Evolutionary conservation across 92 coral and sea anemone species (phyloP), one percentile per base, ranked within the genome.

Genomic region (Zoanthus sansibaricus): DNA sequence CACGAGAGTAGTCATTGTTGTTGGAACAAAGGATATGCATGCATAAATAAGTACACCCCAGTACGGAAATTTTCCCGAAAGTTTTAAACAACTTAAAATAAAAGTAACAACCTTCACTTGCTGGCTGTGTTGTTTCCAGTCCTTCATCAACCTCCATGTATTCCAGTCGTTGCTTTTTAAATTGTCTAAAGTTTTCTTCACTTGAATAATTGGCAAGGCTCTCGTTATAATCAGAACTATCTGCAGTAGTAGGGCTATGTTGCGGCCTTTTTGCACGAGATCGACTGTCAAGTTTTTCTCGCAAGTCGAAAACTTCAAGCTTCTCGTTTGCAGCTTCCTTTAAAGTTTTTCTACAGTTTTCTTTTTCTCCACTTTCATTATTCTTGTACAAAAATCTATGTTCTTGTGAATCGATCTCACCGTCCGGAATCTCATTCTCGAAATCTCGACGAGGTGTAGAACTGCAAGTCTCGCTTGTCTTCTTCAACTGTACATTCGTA

Each of bases 91-190:
- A 15, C 4, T 46, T 11, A 31, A 49, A 11, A 58, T 77, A 42
- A 75, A 4, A 0, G 33, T 31, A 71, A 66, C 12, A 45, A 80
- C 61, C 61, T 80, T 78, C 31, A 13, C 71, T 15, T 37, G 48
- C 47, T 58, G 21, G 83, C 71, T 14, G 51, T n/a, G 56, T 48
- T 4, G 56, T n/a, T 45, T 67, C 48, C 66, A 70, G 14, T 13
- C 46, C 75, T 44, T 46, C 73, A 18, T 80, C 75, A 11, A 66
- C 58, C 51, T 80, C 85, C 85, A 80, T 80, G 42, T 12, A 13
- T 31, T 80, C 85, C 45, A 80, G 17, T 42, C 85, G 85, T 32
- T 66, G 85, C 49, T 80, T 80, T 71, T 80, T 80, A 4, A 51
- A 11, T 66, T 68, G 61, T 13, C 46, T 80, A 47, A 8, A 77